These are phyloP conservation scores for Tupiocoris notatus DNA, from an alignment of 2,888 invertebrate genomes.

Conservation along the genomic window DNA sequence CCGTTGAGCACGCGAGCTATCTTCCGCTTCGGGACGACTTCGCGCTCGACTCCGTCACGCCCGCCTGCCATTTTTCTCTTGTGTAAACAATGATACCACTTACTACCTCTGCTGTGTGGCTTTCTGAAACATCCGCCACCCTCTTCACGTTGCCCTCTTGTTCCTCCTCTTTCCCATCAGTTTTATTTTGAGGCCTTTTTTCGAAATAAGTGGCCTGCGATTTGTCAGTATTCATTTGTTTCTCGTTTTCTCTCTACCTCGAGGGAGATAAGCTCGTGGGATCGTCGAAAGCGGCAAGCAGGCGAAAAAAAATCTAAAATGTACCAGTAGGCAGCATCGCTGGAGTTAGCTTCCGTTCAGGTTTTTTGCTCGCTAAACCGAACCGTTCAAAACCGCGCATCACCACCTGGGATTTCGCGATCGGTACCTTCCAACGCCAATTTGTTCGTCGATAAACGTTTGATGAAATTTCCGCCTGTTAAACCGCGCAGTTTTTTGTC, in stretches of 20 bases:
- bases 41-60: slow-evolving; percentile 30
- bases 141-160: not conserved
- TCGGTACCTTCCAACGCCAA: not conserved
- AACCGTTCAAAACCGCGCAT: not conserved
- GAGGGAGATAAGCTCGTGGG: not conserved
- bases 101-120: slow-evolving; percentile 30
- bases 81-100: slow-evolving; percentile 40
- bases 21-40: slow-evolving; percentile 31
- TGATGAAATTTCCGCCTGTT: not conserved
- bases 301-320: not conserved
- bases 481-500: not conserved
- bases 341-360: not conserved
- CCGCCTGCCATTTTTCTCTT: slow-evolving; percentile 36
- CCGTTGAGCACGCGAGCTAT: slow-evolving; percentile 35
- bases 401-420: not conserved
- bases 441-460: not conserved
- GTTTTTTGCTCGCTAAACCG: not conserved
- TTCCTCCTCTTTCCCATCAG: no score
- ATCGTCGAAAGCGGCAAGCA: not conserved
- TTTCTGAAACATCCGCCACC: not conserved
- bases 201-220: slow-evolving; percentile 29
- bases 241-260: not conserved
- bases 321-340: not conserved
- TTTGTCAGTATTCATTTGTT: slow-evolving; percentile 38
- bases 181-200: slow-evolving; percentile 29